phyloP scores from a whole-genome alignment of 2,113 vertebrate genomes.

The Tragelaphus imberbis region DNA sequence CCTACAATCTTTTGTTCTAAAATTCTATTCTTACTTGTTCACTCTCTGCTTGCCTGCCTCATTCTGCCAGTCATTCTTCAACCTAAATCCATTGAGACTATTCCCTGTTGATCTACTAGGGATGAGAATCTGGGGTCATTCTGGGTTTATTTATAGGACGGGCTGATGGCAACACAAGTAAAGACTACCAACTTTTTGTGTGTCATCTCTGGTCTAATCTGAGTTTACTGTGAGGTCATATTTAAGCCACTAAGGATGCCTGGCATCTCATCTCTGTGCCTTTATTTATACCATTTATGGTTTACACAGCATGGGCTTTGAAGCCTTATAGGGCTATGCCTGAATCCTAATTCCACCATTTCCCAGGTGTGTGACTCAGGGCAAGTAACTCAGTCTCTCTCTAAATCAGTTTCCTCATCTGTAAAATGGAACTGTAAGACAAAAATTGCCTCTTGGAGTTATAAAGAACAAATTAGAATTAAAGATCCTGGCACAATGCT shows the following conservation, averaged over 20 bases:
- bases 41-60: not conserved
- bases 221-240: slow-evolving; percentile 49
- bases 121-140: not conserved
- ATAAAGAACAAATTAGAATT: not conserved
- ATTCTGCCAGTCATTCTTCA: not conserved
- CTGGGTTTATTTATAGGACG: not conserved
- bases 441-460: not conserved
- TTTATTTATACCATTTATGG: not conserved
- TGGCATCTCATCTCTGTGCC: not conserved
- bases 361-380: not conserved
- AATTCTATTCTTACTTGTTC: not conserved
- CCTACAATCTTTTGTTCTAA: not conserved
- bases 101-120: not conserved
- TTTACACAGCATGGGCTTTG: not conserved
- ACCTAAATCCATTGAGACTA: not conserved
- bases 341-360: not conserved
- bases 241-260: not conserved
- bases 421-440: not conserved
- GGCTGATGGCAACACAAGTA: slow-evolving; percentile 11
- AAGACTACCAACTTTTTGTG: slow-evolving; percentile 13
- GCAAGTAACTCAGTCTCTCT: not conserved
- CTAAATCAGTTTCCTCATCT: not conserved
- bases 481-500: not conserved
- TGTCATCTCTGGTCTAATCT: slow-evolving; percentile 9
- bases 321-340: not conserved